phyloP scores from a whole-genome alignment of 2,888 invertebrate genomes.

The Monopis laevigella region DNA sequence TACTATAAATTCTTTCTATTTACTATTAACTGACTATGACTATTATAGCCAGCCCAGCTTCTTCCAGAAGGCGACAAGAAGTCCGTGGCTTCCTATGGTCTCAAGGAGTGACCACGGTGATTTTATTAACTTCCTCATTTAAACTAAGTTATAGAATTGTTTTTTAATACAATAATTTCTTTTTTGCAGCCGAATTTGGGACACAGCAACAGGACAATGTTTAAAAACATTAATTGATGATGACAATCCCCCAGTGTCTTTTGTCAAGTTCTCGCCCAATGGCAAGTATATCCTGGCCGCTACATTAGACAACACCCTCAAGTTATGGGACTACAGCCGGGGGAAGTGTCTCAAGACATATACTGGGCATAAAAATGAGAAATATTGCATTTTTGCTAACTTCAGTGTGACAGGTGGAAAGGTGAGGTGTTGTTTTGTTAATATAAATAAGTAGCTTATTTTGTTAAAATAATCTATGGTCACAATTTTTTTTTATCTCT shows the following conservation, averaged over 20 bases:
- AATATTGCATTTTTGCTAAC: constrained; percentile 99
- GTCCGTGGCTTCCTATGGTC: no score
- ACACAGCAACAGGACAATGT: constrained; percentile 98
- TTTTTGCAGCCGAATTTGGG: constrained; percentile 94
- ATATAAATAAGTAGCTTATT: no score
- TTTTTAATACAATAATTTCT: constrained; percentile 10
- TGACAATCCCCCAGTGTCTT: constrained; percentile 99
- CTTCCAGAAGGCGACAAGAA: no score
- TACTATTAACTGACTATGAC: no score
- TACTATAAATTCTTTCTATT: no score
- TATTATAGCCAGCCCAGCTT: no score
- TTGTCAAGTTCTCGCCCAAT: constrained; percentile 99
- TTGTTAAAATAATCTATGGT: no score
- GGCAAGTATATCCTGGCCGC: constrained; percentile 99
- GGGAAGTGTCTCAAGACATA: constrained; percentile 99
- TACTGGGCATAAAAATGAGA: constrained; percentile 98
- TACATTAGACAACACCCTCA: constrained; percentile 97
- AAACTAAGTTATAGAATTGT: no score
- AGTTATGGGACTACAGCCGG: constrained; percentile 99
- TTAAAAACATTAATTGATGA: constrained; percentile 99
- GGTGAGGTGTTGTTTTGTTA: constrained; percentile 71
- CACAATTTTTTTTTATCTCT: no score
- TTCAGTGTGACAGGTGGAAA: constrained; percentile 99
- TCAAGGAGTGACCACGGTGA: no score
- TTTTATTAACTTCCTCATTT: no score